Percentiles rank a stretch among this genome's conserved stretches.
These are phyloP conservation scores for Drosophila multiciliata DNA, from an alignment of 2,888 invertebrate genomes.

Conservation along the genomic window DNA sequence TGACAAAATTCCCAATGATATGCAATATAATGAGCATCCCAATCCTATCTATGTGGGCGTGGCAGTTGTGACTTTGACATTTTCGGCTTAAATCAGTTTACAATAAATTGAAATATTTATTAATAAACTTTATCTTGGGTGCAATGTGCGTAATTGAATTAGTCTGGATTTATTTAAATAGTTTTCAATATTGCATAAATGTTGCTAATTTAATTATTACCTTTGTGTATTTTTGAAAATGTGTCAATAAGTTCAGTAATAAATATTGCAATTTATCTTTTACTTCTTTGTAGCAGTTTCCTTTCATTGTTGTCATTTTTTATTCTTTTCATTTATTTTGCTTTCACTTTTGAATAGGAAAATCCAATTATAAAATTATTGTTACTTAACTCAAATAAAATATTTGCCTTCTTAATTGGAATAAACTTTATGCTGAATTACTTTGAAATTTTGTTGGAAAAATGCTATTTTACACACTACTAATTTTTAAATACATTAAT, in stretches of 20 bases:
- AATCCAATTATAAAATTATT: neutral
- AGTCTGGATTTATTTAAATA: neutral
- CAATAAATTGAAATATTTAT: neutral
- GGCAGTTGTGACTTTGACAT: neutral
- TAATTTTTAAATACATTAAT: conserved; percentile 29
- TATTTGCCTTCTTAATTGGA: conserved; percentile 54
- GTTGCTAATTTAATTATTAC: neutral
- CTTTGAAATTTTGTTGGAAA: neutral
- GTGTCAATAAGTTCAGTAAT: neutral
- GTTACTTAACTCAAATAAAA: neutral
- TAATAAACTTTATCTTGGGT: neutral
- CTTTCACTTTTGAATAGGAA: too few species aligned
- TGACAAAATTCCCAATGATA: conserved; percentile 44
- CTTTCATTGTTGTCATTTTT: neutral
- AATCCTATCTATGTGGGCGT: conserved; percentile 1
- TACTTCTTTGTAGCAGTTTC: neutral
- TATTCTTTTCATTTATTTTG: neutral
- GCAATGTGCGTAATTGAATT: neutral
- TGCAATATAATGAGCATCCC: conserved; percentile 27
- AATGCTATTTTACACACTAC: neutral
- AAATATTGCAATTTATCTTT: neutral
- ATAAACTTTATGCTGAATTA: conserved; percentile 52
- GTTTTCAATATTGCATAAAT: neutral
- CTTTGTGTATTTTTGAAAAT: neutral
- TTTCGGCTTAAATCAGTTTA: neutral